Conservation (phyloP, 2,888 invertebrate genomes). For the Acleris laterana region DNA sequence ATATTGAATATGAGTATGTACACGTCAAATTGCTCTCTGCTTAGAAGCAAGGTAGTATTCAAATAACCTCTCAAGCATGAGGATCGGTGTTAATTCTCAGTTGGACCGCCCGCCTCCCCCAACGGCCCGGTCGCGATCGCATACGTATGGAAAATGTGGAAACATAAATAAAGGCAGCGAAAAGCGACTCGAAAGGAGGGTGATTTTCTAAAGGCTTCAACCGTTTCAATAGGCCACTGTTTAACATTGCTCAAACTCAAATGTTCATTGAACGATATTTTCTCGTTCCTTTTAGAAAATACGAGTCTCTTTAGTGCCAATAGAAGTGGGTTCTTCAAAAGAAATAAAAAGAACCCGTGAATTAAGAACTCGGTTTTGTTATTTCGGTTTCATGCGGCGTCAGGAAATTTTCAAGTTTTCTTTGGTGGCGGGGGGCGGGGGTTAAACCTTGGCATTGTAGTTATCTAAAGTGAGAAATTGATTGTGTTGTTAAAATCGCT, state of each 20-base stretch:
- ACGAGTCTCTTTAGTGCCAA: constrained; percentile 34
- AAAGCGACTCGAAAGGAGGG: constrained; percentile 74
- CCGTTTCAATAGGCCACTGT: constrained; percentile 77
- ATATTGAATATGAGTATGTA: too few species aligned
- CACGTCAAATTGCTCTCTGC: too few species aligned
- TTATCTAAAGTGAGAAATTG: too few species aligned
- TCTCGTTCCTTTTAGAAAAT: constrained; percentile 70
- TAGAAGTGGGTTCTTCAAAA: constrained; percentile 34
- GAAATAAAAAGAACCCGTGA: constrained; percentile 22
- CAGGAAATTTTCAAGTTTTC: not conserved
- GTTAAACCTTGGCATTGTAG: not conserved
- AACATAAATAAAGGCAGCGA: constrained; percentile 75
- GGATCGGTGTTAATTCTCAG: constrained; percentile 74
- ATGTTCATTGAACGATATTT: constrained; percentile 71
- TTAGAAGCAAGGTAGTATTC: constrained; percentile 4
- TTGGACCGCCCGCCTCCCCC: constrained; percentile 68
- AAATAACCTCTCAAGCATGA: constrained; percentile 44
- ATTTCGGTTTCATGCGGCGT: constrained; percentile 12
- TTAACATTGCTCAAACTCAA: constrained; percentile 65
- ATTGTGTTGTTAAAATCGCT: too few species aligned
- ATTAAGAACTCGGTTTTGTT: constrained; percentile 27
- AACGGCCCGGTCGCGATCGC: constrained; percentile 71
- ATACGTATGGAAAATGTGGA: constrained; percentile 77
- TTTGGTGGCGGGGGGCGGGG: not conserved
- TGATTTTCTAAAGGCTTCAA: constrained; percentile 81